phyloP scores from a whole-genome alignment of 2,797 vertebrate species.

The Synaphobranchus kaupii region DNA sequence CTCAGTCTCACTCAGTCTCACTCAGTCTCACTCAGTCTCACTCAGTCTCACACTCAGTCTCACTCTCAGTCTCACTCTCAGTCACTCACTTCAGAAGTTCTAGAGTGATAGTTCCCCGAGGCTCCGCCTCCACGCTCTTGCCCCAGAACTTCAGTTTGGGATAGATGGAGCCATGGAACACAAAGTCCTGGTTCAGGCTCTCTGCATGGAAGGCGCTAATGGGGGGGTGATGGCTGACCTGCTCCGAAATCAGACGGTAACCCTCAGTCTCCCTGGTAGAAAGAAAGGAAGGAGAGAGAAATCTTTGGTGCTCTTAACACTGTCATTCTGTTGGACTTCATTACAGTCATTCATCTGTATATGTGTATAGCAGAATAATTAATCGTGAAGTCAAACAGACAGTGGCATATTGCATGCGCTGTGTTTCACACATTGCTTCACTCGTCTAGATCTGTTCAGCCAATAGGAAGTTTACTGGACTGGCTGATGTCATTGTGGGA shows the following conservation, averaged over 20 bases:
- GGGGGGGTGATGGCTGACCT: conserved; percentile 96
- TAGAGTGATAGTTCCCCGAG: conserved; percentile 91
- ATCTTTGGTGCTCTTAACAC: too few relatives aligned
- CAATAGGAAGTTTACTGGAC: neutral
- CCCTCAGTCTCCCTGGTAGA: conserved; percentile 85
- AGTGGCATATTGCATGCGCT: too few relatives aligned
- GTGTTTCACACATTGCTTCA: neutral
- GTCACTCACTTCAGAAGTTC: conserved; percentile 87
- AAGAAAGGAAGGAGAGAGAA: conserved; percentile 19
- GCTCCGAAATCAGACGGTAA: conserved; percentile 91
- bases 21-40: too few relatives aligned
- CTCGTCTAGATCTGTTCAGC: neutral
- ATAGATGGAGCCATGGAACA: conserved; percentile 97
- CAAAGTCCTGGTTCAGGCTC: conserved; percentile 86
- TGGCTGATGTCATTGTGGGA: neutral
- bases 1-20: too few relatives aligned
- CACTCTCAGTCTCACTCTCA: too few relatives aligned
- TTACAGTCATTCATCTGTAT: neutral
- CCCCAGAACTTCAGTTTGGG: conserved; percentile 98
- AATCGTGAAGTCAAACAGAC: neutral
- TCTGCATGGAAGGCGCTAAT: conserved; percentile 95
- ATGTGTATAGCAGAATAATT: neutral
- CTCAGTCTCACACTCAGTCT: too few relatives aligned
- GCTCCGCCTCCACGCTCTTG: conserved; percentile 96
- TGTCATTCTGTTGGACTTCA: neutral